Evolutionary conservation across 2,113 vertebrate species (phyloP).

Genomic region (Entomyzon cyanotis): DNA sequence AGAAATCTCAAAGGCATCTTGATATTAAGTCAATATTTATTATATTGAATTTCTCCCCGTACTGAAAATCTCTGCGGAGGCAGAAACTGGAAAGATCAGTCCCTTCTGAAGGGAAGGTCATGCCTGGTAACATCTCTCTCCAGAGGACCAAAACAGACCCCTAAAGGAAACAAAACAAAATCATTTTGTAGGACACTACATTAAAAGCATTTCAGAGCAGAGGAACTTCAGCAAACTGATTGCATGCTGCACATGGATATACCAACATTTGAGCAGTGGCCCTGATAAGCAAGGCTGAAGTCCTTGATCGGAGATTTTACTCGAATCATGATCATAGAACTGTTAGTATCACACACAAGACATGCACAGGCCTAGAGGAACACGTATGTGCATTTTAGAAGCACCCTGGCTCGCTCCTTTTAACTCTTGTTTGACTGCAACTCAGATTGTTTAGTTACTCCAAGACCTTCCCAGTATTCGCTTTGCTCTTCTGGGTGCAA

Average conservation of each 20-base stretch:
- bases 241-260: neutral
- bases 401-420: fast-evolving
- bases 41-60: neutral
- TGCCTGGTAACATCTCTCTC: neutral
- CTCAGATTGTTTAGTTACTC: neutral
- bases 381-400: fast-evolving
- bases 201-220: neutral
- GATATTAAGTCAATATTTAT: neutral
- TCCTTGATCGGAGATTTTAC: neutral
- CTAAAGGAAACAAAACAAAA: neutral
- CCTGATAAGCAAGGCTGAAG: neutral
- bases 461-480: neutral
- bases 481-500: neutral
- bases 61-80: neutral
- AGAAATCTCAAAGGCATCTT: neutral
- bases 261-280: neutral
- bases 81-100: neutral
- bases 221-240: neutral
- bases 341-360: neutral
- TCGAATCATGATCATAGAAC: neutral
- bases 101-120: neutral
- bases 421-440: neutral
- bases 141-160: neutral
- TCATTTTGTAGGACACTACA: neutral
- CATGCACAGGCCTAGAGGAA: neutral